phyloP scores from a whole-genome alignment of 2,797 vertebrate genomes.

The Falco cherrug region DNA sequence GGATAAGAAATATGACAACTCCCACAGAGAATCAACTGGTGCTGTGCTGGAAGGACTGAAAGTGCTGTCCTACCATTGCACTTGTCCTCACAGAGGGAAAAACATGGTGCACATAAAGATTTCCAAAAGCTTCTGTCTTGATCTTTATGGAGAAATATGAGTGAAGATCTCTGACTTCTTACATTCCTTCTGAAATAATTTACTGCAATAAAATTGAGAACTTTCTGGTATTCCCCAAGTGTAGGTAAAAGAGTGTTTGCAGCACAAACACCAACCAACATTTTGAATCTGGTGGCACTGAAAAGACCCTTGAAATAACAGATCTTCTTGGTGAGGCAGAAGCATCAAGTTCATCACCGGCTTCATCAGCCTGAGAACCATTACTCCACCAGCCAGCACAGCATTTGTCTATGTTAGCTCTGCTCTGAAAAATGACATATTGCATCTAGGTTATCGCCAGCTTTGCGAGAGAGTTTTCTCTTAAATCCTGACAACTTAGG shows the following conservation, averaged over 20 bases:
- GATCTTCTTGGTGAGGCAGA: background rate
- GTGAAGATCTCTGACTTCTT: background rate
- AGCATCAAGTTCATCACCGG: background rate
- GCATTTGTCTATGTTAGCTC: background rate
- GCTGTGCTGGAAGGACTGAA: constrained; percentile 6
- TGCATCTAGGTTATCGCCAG: background rate
- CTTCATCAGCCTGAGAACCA: background rate
- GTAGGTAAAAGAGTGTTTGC: background rate
- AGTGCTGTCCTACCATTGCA: background rate
- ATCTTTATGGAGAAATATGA: background rate
- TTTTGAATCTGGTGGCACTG: background rate
- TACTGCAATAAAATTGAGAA: background rate
- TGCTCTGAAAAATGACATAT: background rate
- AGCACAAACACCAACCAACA: background rate
- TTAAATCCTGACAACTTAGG: background rate
- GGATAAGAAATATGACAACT: constrained; percentile 55
- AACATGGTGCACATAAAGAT: rapidly evolving
- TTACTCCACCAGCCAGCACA: background rate
- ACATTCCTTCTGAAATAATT: background rate
- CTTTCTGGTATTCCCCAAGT: background rate
- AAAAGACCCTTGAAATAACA: background rate
- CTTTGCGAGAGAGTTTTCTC: background rate
- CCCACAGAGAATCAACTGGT: constrained; percentile 56
- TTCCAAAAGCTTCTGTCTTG: background rate
- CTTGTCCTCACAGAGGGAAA: background rate